Base-by-base conservation (phyloP, 2,797 vertebrate genomes). In the Calcarius lapponicus region DNA sequence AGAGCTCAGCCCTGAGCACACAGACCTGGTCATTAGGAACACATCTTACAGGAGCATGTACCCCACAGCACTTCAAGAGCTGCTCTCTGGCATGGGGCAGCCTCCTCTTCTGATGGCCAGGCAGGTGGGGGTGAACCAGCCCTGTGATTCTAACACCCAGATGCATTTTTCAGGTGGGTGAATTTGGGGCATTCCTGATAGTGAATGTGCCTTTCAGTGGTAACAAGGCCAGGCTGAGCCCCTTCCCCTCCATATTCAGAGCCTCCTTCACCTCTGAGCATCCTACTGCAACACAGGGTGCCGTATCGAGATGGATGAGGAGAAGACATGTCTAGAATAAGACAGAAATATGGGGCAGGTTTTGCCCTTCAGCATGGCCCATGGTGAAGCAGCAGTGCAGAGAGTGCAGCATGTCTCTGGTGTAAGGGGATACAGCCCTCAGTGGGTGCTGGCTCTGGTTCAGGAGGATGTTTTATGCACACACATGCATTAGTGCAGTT, bases 391-490 rank as follows among this genome's bases (percentile, higher is more conserved):
- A 71, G 91, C 79, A 31, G 2, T 0, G 1, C 82, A 58, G 51
- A 45, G 80, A 82, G 75, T 1, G 5, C 38, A 57, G 61, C 36
- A 3, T 69, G 81, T 82, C 88, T 57, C 40, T 3, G 2, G 2
- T 90, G 95, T 86, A 95, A 92, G 90, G 90, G 85, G 93, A 93
- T 90, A 42, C 0, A 0, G 82, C 69, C 94, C 70, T 29, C 1
- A 0, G 85, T 26, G 90, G 76, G 85, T 47, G 93, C 88, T 96
- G 95, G 95, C 96, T 78, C 57, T 2, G 1, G 11, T 72, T 95
- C 96, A 95, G 94, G 90, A 62, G 45, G 69, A 72, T 90, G 88
- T 88, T 85, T 93, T 83, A 71, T 91, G 87, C 42, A 32, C 76
- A 57, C 10, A 4, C 90, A 67, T 64, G 71, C 92, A 71, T 47